Evolutionary conservation across 2,797 vertebrate genomes (phyloP).

Genomic region (Enteromius trimaculatus): DNA sequence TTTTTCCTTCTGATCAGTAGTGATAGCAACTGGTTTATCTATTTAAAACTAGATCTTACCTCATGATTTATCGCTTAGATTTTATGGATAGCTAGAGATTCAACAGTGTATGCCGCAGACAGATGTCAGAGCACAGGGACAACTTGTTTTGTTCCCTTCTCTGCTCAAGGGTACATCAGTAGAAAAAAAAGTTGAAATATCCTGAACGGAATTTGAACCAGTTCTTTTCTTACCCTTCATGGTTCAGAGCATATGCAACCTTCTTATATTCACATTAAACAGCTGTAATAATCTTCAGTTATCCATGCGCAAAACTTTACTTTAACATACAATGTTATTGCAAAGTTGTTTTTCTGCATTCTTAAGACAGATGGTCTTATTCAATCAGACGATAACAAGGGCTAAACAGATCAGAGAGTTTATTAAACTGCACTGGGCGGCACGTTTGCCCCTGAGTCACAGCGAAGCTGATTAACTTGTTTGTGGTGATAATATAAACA

Average conservation of each 20-base stretch:
- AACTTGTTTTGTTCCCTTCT: slow-evolving; percentile 24
- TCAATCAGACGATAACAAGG: slow-evolving; percentile 32
- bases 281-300: background rate
- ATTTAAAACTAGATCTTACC: slow-evolving; percentile 14
- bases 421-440: slow-evolving; percentile 30
- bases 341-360: slow-evolving; percentile 8
- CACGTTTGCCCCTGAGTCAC: slow-evolving; percentile 37
- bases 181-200: background rate
- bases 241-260: background rate
- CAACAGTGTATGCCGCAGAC: background rate
- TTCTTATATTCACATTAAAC: background rate
- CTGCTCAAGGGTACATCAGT: slow-evolving; percentile 5
- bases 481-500: slow-evolving; percentile 45
- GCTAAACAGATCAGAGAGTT: slow-evolving; percentile 42
- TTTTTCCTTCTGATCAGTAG: slow-evolving; percentile 1
- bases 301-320: background rate
- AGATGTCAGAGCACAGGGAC: background rate
- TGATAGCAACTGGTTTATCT: slow-evolving; percentile 13
- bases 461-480: slow-evolving; percentile 43
- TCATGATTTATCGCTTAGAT: background rate
- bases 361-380: slow-evolving; percentile 32
- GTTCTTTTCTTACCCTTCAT: background rate
- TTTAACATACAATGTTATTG: slow-evolving; percentile 4
- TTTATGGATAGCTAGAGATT: slow-evolving; percentile 23
- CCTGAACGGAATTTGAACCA: background rate